These are phyloP conservation scores for Australoheros facetus DNA, from an alignment of 2,797 vertebrate species.

Conservation along the genomic window DNA sequence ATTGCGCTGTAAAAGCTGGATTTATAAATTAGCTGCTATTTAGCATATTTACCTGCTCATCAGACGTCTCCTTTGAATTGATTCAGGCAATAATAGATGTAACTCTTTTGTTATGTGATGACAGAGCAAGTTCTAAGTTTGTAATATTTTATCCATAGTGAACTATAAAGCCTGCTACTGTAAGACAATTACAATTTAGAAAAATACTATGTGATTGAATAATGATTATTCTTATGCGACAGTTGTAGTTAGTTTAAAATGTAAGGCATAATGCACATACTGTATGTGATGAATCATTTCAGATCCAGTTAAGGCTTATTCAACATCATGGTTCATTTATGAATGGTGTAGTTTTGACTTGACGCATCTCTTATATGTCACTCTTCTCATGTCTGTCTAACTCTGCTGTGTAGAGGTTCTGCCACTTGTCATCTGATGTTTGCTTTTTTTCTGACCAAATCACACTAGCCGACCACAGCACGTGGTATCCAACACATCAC, in stretches of 20 bases:
- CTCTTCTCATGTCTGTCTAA: background rate
- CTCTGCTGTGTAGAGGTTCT: background rate
- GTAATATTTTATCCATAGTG: background rate
- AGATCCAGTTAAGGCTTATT: background rate
- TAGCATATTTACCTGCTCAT: background rate
- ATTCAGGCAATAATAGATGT: background rate
- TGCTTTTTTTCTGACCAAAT: constrained; percentile 47
- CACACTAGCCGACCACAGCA: constrained; percentile 38
- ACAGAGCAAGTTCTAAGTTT: too few relatives aligned
- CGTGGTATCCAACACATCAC: constrained; percentile 22
- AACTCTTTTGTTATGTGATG: background rate
- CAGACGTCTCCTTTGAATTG: background rate
- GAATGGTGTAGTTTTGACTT: background rate
- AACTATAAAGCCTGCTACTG: background rate
- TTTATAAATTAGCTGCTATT: background rate
- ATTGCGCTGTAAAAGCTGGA: background rate
- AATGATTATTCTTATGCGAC: background rate
- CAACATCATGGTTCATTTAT: background rate
- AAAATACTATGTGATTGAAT: background rate
- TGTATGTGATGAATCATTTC: background rate
- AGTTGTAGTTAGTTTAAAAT: background rate
- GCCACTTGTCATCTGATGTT: background rate
- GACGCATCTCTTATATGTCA: background rate
- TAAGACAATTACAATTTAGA: background rate
- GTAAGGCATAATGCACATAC: background rate